phyloP scores from a whole-genome alignment of 2,113 vertebrate genomes.

The Dromaius novaehollandiae region DNA sequence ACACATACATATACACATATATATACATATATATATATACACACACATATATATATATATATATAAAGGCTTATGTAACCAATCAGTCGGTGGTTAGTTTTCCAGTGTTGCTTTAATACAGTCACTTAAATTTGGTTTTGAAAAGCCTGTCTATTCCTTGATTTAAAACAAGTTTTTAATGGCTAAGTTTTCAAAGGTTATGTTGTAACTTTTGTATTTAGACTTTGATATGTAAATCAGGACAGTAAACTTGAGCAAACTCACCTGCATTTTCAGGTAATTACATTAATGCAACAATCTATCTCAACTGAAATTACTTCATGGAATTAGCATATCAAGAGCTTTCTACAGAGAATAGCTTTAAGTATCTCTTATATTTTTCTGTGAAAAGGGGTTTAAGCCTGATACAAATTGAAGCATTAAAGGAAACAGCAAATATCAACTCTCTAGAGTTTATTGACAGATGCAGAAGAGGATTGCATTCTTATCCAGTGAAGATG shows the following conservation, averaged over 20 bases:
- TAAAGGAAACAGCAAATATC: slow-evolving; percentile 38
- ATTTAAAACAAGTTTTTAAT: background rate
- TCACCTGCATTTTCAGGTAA: slow-evolving; percentile 68
- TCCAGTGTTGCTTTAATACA: background rate
- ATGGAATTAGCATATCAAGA: slow-evolving; percentile 65
- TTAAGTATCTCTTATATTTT: slow-evolving; percentile 37
- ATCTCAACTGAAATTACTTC: slow-evolving; percentile 35
- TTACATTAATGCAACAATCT: slow-evolving; percentile 62
- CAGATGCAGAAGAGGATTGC: background rate
- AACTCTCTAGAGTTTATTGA: slow-evolving; percentile 17
- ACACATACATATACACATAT: too few species aligned
- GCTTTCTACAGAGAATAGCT: slow-evolving; percentile 42
- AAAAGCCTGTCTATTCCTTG: slow-evolving; percentile 13
- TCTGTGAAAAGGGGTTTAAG: background rate
- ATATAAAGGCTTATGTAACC: background rate
- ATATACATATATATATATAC: too few species aligned
- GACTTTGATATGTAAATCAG: slow-evolving; percentile 66
- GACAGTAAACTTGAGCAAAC: slow-evolving; percentile 56
- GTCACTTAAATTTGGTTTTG: background rate
- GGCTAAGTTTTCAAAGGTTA: slow-evolving; percentile 36
- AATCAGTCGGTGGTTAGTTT: slow-evolving; percentile 11
- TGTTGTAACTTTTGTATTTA: slow-evolving; percentile 29
- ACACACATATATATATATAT: too few species aligned
- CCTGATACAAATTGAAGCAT: background rate
- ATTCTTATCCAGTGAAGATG: background rate